A percentile compares a stretch with the other conserved stretches of the same genome.
These are phyloP conservation scores for Ctenoplectra terminalis DNA, from an alignment of 1,140 invertebrate genomes.

Conservation along the genomic window DNA sequence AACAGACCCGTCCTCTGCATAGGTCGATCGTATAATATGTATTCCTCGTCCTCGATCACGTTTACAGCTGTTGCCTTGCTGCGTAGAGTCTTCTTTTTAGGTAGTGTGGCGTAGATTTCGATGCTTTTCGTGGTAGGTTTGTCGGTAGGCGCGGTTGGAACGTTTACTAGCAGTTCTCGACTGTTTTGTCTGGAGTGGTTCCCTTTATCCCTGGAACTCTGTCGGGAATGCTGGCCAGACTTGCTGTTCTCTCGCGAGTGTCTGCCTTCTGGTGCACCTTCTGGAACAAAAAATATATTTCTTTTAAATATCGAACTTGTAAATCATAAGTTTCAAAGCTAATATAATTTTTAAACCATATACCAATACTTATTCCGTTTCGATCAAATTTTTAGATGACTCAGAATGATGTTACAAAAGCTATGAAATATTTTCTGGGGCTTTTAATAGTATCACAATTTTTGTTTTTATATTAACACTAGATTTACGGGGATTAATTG, in stretches of 20 bases:
- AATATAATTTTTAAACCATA: no score
- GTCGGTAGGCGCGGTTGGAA: conserved; percentile 79
- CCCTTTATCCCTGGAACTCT: conserved; percentile 87
- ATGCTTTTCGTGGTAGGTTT: conserved; percentile 88
- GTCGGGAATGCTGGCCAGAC: conserved; percentile 85
- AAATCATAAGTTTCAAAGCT: not conserved
- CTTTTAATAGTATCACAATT: no score
- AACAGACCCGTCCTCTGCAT: conserved; percentile 87
- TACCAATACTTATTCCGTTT: no score
- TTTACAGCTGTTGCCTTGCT: conserved; percentile 85
- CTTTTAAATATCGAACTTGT: not conserved
- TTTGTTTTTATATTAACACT: no score
- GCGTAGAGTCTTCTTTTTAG: conserved; percentile 91
- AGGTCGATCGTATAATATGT: conserved; percentile 86
- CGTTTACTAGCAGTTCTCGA: conserved; percentile 84
- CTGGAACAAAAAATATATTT: conserved; percentile 70
- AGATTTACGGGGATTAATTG: no score
- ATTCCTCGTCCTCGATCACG: conserved; percentile 88
- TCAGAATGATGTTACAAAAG: no score
- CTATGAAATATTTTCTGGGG: no score
- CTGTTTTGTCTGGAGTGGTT: conserved; percentile 86
- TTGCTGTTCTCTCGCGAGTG: conserved; percentile 90
- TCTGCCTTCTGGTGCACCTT: conserved; percentile 85
- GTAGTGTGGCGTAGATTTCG: conserved; percentile 95
- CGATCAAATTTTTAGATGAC: no score